Evolutionary conservation across 2,797 vertebrate species (phyloP).

Genomic region (Periophthalmus magnuspinnatus): DNA sequence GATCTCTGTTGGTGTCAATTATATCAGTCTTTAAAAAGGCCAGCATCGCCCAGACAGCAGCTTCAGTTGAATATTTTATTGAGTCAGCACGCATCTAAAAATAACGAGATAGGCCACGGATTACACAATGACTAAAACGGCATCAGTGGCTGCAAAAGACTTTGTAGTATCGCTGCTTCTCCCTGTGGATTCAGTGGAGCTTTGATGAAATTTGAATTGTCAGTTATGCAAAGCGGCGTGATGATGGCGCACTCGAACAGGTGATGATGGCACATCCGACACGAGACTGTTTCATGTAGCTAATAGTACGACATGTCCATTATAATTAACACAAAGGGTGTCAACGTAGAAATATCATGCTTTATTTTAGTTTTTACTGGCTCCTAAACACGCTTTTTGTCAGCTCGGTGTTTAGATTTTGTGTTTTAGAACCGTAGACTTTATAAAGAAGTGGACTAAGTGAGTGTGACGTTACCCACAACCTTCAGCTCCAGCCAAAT

Average conservation of each 20-base stretch:
- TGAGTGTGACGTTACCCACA: too few species aligned
- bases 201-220: neutral
- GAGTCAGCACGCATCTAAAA: conserved; percentile 4
- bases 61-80: conserved; percentile 12
- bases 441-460: too few species aligned
- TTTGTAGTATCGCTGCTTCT: neutral
- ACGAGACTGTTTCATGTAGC: neutral
- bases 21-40: conserved; percentile 1
- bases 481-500: too few species aligned
- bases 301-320: neutral
- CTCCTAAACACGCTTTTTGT: neutral
- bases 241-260: neutral
- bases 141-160: neutral
- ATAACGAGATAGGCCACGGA: neutral
- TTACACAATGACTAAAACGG: conserved; percentile 1
- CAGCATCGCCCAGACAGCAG: neutral
- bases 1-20: neutral
- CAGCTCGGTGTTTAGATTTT: too few species aligned
- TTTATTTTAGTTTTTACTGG: too few species aligned
- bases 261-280: neutral
- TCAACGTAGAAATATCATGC: too few species aligned
- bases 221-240: neutral
- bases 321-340: neutral
- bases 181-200: neutral
- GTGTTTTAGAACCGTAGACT: too few species aligned